Base-by-base conservation (phyloP, 2,797 vertebrate species). In the Phylloscopus collybita region DNA sequence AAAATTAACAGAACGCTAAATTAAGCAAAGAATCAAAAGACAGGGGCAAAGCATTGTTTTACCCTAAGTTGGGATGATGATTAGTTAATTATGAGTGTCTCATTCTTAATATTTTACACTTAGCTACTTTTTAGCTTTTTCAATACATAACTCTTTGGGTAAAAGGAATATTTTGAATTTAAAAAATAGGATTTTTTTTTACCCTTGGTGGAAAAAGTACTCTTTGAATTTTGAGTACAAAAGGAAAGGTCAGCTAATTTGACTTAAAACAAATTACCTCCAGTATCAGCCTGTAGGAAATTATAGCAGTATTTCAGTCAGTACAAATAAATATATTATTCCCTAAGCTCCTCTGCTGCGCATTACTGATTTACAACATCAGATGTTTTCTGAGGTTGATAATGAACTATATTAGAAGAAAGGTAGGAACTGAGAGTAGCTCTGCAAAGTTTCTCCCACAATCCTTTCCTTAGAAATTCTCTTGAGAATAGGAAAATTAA, bases 71-170 rank as follows among this genome's bases (percentile, higher is more conserved):
- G 9, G 26, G 6, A 11, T 49, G 20, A 45, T 30, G 4, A 7
- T 8, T 79, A 12, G 88, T 92, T 32, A 65, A 38, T 69, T 44
- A 21, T 5, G 2, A 32, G 36, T 27, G 3, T 19, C 66, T 26
- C 14, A 21, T 73, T 70, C 36, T 40, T 62, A 61, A 29, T n/a
- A 10, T 61, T 69, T 79, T 59, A 44, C 21, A 70, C 0, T 15
- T 34, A 65, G 4, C 13, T 76, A 27, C 29, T 56, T 51, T 60
- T 15, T n/a, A 36, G 3, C 6, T 74, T 67, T 87, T 78, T 61
- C 11, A 26, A 36, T 4, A 9, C 1, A 5, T 19, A 78, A n/a
- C 1, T 54, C 19, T 42, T 45, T 53, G 21, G 23, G 13, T 2
- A 1, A 64, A 80, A 70, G 13, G 45, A 45, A n/a, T 59, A 14